Evolutionary conservation across 1,140 invertebrate genomes (phyloP), one percentile per base, ranked within the genome.

Genomic region (Paracyclopina nana): DNA sequence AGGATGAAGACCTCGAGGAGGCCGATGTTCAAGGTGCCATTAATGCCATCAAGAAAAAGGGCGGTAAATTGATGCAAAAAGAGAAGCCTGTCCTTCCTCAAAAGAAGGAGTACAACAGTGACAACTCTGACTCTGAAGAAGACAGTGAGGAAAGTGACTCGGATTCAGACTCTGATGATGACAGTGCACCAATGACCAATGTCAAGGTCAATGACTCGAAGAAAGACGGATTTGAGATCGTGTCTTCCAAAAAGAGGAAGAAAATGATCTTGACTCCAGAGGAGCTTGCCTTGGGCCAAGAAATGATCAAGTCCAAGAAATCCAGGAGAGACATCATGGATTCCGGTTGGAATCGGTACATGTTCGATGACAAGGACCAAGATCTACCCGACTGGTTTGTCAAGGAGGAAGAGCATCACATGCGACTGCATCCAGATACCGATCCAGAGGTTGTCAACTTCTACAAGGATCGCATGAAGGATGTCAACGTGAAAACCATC

Each of bases 351-450:
- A 52, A 52, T 16, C 31, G 50, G 4, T 72, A 70, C 55, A 65
- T 69, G 55, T 66, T 62, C 59, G 66, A 71, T 0, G 54, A 53
- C 46, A 55, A 49, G 58, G 92, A 97, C 64, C 75, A 77, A 6
- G 75, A 83, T 61, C 65, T 98, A 27, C 95, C 95, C 0, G 80
- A 82, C 56, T 99, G 95, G 95, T 99, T 99, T 71, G 70, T 77
- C 0, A 73, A 86, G 53, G 94, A 99, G 60, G 95, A 99, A 66
- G 73, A 79, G 50, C 82, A 82, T 62, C 83, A 95, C 61, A 87
- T 84, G 76, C 31, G 30, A 12, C 29, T 40, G 3, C 14, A 14
- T 12, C 14, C 34, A 9, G 29, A 38, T 16, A 22, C 22, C 3
- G 30, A 50, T 38, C 34, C 29, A 16, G 68, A 69, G 42, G 64